Evolutionary conservation across 2,797 vertebrate species (phyloP), one percentile per base, ranked within the genome.

Genomic region (Antrozous pallidus): DNA sequence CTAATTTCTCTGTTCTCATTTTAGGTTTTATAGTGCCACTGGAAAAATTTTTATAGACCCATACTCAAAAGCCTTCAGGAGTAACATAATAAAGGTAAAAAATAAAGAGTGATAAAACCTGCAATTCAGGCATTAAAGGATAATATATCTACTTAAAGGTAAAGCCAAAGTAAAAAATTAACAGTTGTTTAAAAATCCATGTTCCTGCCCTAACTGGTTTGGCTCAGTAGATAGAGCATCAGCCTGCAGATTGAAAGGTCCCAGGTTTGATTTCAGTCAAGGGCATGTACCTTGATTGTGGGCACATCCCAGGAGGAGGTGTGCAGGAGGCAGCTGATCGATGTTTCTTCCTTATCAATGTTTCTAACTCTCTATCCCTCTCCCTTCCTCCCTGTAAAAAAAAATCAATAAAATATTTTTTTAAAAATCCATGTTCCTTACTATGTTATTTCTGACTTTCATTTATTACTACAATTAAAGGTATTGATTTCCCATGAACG

Each of bases 151-250:
- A 45, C 49, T 86, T 80, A 88, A 91, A 93, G 4, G 17, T 67
- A 82, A 88, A 82, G 1, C 16, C 69, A 73, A 82, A 4, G n/a
- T 56, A 83, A 92, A 89, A 89, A 86, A 69, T 85, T 61, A 45
- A 93, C 45, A 81, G 56, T 42, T 90, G 12, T 71, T 91, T 1
- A 8, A 95, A 92, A 94, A 65, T 70, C 83, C 56, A 38, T 45
- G 73, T 91, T 90, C 31, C 42, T 96, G 51, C 20, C 51, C 51
- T 54, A 54, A 54, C 51, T 54, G 20, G 51, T 51, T 51, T 51
- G 51, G 51, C 51, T 51, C 2, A 20, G 49, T 51, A 18, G 49
- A 51, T 51, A 47, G 45, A 47, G 45, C 3, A 14, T 47, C 2
- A 14, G 45, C 13, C 45, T 47, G 45, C 1, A 3, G 45, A 47